Percentiles rank a stretch among this genome's conserved stretches.
These are phyloP conservation scores for Sebastes trivittatus DNA, from an alignment of 2,797 vertebrate species.

Conservation along the genomic window DNA sequence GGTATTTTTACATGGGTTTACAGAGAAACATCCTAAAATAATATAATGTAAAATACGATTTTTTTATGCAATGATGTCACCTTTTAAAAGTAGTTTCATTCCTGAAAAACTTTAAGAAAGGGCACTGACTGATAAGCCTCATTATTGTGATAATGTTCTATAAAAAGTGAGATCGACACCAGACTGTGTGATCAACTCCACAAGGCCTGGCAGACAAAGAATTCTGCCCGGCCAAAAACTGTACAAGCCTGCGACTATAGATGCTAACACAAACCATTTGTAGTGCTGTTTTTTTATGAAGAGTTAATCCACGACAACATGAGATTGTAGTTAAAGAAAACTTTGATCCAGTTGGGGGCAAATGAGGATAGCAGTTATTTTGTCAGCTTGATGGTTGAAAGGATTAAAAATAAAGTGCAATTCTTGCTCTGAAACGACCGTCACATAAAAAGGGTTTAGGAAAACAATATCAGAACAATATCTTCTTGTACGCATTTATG, in stretches of 20 bases:
- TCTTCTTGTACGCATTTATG: conserved; percentile 23
- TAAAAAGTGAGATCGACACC: conserved; percentile 49
- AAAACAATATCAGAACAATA: conserved; percentile 28
- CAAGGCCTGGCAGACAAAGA: conserved; percentile 62
- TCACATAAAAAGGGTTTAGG: conserved; percentile 32
- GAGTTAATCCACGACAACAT: conserved; percentile 69
- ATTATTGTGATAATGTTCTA: background rate
- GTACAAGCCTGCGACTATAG: conserved; percentile 23
- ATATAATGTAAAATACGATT: background rate
- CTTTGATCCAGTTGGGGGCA: conserved; percentile 59
- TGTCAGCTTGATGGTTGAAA: conserved; percentile 56
- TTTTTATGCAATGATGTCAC: background rate
- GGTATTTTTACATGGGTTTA: background rate
- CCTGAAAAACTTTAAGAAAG: background rate
- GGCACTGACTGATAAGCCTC: background rate
- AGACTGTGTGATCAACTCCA: conserved; percentile 66
- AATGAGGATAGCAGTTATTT: conserved; percentile 54
- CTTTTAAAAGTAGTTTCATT: background rate
- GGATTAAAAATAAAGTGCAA: conserved; percentile 62
- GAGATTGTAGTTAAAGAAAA: conserved; percentile 61
- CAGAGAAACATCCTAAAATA: background rate
- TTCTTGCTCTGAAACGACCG: conserved; percentile 39
- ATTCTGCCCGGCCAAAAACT: conserved; percentile 36
- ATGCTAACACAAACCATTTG: conserved; percentile 64
- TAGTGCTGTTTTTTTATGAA: conserved; percentile 60